Evolutionary conservation across 1,140 invertebrate species (phyloP).

Genomic region (Trialeurodes vaporariorum): DNA sequence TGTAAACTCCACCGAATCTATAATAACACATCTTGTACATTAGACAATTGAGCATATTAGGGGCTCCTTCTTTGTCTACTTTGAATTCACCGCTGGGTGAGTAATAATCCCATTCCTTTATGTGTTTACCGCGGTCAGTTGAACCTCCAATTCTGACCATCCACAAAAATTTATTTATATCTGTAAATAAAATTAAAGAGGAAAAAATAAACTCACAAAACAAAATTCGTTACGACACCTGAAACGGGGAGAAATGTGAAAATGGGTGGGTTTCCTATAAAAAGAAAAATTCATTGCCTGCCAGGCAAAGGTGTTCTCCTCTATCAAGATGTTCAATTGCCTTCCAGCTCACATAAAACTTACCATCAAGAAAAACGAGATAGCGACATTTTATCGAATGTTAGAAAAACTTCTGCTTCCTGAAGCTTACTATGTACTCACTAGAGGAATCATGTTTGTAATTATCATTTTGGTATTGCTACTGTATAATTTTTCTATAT

Average conservation of each 20-base stretch:
- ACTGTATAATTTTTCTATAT: too few relatives aligned
- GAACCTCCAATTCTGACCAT: constrained; percentile 98
- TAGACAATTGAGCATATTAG: constrained; percentile 74
- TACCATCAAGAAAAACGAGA: too few relatives aligned
- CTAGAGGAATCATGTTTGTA: too few relatives aligned
- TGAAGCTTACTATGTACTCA: too few relatives aligned
- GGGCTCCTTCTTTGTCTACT: constrained; percentile 81
- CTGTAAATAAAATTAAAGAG: constrained; percentile 42
- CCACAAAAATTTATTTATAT: constrained; percentile 98
- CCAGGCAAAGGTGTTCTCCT: too few relatives aligned
- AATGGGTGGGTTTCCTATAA: too few relatives aligned
- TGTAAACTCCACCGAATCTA: constrained; percentile 86
- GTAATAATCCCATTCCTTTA: constrained; percentile 95
- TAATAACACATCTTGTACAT: constrained; percentile 98
- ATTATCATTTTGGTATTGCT: too few relatives aligned
- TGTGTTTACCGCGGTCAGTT: constrained; percentile 85
- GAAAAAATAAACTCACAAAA: constrained; percentile 4
- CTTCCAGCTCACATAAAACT: too few relatives aligned
- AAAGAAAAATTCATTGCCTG: too few relatives aligned
- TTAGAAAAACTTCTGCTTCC: too few relatives aligned
- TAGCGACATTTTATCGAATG: too few relatives aligned
- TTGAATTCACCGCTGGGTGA: constrained; percentile 87
- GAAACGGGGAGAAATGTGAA: neutral
- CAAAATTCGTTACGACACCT: constrained; percentile 5
- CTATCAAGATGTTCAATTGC: too few relatives aligned